Evolutionary conservation across 23 tunicate genomes (phyloP), one percentile per base, ranked within the genome.

Genomic region (Halocynthia roretzi): DNA sequence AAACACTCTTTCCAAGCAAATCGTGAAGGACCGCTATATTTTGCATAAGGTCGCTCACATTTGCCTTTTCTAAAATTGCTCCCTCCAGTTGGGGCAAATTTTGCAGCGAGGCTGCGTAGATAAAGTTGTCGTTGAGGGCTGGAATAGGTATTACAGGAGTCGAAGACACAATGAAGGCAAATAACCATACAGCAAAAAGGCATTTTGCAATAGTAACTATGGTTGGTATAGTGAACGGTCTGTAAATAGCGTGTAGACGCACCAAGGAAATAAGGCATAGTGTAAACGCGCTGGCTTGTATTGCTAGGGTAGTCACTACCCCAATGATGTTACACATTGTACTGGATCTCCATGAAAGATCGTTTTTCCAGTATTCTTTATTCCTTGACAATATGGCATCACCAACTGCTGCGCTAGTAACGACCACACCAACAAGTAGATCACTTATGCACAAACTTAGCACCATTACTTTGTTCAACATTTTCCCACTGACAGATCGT

Each of bases 51-150:
- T 71, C 76, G 12, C 50, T 52, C 11, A 71, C 76, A 44, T 6
- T 10, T 11, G 10, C 54, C n/a, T 54, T 40, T 71, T 71, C 76
- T 5, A 71, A 20, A 10, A 71, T 54, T 17, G 11, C 50, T 8
- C 54, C 76, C 19, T 71, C 76, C n/a, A 71, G 54, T 71, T 71
- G 76, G 10, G 76, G 76, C 9, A 71, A 49, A 22, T 51, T 71
- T 5, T 53, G 76, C 18, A 71, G 49, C 50, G 56, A 21, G 0
- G 31, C 70, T 5, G 70, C 15, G 9, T 48, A 48, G 22, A 65
- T 9, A 15, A 65, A 65, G 31, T 65, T 20, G 44, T 31, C 44
- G 44, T 31, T 31, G 44, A 31, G 44, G 44, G 44, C 44, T 31
- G 44, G 44, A 31, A 31, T 31, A 31, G 44, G 44, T 31, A 31